Base-by-base conservation (phyloP, 2,888 invertebrate genomes). In the Clunio marinus region DNA sequence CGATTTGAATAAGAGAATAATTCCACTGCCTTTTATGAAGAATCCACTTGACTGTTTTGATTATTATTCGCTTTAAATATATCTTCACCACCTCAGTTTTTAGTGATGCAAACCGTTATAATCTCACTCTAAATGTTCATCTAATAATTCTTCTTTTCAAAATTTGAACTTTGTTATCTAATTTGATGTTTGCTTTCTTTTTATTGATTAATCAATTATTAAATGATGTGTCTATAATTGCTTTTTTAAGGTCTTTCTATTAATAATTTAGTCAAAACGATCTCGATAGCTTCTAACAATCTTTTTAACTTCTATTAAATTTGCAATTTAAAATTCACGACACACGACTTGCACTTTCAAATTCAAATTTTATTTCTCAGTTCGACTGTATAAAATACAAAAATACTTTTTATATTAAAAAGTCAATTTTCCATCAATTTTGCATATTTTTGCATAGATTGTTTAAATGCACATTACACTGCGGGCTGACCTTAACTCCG, bases 401-500 rank as follows among this genome's bases (percentile, higher is more conserved):
- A 41, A 51, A 51, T 51, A 20, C 22, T 22, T 51, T 51, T 51
- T 3, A n/a, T n/a, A n/a, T n/a, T n/a, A n/a, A n/a, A n/a, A 22
- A 17, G 17, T 13, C 20, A 13, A 41, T 41, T 41, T 41, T 41
- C n/a, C 41, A 41, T 41, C 41, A 15, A 41, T 41, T 51, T 51
- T 51, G 51, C 51, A 51, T 51, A 22, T 20, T 20, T 66, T 66
- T 66, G 32, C 66, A 66, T 66, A 66, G 66, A 66, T 66, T 66
- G 66, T 55, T 66, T 66, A 66, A 66, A 45, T 55, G 66, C 63
- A 63, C 63, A 41, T 17, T 66, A 46, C 66, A 66, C 55, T 57
- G 28, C 51, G 51, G 32, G 55, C 66, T 66, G 66, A 55, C 66
- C 51, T 51, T 66, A 55, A 55, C 55, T 51, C 32, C 51, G 35